Evolutionary conservation across 2,797 vertebrate species (phyloP).

Genomic region (Galagoides demidoff): DNA sequence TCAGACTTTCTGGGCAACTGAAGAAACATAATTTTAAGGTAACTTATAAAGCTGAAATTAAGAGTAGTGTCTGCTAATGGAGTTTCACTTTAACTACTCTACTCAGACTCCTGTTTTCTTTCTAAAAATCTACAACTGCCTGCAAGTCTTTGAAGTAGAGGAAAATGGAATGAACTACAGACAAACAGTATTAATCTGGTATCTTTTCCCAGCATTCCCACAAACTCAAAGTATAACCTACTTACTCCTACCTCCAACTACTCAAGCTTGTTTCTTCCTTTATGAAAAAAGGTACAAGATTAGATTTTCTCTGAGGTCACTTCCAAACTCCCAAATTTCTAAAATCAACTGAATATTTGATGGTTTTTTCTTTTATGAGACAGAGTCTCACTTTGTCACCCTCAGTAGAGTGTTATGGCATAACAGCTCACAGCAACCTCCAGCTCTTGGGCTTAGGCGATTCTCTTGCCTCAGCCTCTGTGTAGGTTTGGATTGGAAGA

Average conservation of each 20-base stretch:
- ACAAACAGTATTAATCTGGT: not conserved
- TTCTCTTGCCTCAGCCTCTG: not conserved
- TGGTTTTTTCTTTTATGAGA: no score
- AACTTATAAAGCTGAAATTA: constrained; percentile 27
- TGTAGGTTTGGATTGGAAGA: constrained; percentile 53
- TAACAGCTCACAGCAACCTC: no score
- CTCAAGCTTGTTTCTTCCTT: not conserved
- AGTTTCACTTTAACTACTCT: constrained; percentile 29
- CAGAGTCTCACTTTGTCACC: no score
- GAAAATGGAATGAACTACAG: constrained; percentile 20
- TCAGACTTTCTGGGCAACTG: not conserved
- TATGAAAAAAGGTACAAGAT: constrained; percentile 37
- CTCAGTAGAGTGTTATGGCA: no score
- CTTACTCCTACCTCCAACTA: not conserved
- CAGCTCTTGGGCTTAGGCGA: no score
- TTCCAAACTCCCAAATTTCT: constrained; percentile 43
- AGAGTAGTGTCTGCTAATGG: not conserved
- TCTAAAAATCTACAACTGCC: not conserved
- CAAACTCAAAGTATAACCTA: not conserved
- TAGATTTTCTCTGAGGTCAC: constrained; percentile 42
- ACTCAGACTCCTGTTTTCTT: constrained; percentile 14
- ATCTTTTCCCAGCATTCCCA: not conserved
- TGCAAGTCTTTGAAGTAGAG: not conserved
- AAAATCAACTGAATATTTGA: constrained; percentile 17
- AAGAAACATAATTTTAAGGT: not conserved